phyloP scores from a whole-genome alignment of 2,113 vertebrate genomes.

The Rhynchomys soricoides region DNA sequence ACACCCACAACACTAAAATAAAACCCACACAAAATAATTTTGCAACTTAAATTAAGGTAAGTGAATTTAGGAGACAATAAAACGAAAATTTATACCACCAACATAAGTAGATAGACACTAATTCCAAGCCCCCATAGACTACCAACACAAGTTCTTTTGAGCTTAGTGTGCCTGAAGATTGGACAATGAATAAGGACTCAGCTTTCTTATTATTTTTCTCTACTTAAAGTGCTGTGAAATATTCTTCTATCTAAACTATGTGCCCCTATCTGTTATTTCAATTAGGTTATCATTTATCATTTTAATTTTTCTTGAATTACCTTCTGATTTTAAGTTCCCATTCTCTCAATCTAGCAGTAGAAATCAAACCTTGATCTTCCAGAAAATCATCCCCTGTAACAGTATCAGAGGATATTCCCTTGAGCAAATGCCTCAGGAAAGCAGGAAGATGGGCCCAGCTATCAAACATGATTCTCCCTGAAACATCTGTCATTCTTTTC shows the following conservation, averaged over 20 bases:
- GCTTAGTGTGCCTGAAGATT: background rate
- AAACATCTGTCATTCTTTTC: background rate
- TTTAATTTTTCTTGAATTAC: slow-evolving; percentile 27
- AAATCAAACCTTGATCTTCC: background rate
- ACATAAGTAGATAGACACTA: background rate
- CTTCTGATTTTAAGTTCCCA: background rate
- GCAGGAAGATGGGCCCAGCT: background rate
- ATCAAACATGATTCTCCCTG: background rate
- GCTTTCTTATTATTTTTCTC: background rate
- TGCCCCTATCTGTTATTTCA: background rate
- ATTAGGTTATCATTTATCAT: background rate
- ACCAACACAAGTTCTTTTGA: background rate
- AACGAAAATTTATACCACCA: background rate
- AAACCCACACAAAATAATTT: slow-evolving; percentile 9
- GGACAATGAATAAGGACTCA: background rate
- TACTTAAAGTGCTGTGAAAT: background rate
- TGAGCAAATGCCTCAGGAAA: background rate
- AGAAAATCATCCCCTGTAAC: background rate
- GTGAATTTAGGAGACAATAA: slow-evolving; percentile 3
- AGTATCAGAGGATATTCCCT: background rate
- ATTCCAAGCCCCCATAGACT: background rate
- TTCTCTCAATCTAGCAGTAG: background rate
- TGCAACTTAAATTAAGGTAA: background rate
- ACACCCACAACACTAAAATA: background rate
- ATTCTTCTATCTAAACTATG: background rate